Conservation (phyloP, 2,888 invertebrate genomes). For the Drosophila prostipennis region DNA sequence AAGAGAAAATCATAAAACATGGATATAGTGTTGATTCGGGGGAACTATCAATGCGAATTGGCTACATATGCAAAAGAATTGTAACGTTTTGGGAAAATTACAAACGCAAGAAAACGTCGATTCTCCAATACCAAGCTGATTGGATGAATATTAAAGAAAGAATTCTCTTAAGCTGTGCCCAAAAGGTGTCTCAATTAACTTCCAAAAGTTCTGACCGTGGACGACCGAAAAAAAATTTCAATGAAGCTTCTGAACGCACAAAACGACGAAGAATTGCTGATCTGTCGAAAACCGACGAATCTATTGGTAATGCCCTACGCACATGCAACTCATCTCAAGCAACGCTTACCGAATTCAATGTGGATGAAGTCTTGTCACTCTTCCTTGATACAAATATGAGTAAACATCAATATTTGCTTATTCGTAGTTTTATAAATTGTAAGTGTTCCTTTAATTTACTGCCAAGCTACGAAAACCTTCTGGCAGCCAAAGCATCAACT, state of each 20-base stretch:
- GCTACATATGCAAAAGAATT: not conserved
- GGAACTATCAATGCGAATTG: not conserved
- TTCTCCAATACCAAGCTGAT: conserved; percentile 11
- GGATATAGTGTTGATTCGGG: not conserved
- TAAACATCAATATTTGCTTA: conserved; percentile 22
- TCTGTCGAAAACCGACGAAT: not conserved
- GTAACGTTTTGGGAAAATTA: conserved; percentile 8
- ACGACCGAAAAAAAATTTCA: too few species aligned
- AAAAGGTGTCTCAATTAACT: too few species aligned
- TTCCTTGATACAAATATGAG: conserved; percentile 2
- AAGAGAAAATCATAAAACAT: not conserved
- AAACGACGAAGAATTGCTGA: not conserved
- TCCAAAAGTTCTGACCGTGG: too few species aligned
- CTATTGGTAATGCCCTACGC: not conserved
- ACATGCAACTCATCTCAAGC: conserved; percentile 11
- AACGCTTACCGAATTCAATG: conserved; percentile 9
- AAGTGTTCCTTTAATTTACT: conserved; percentile 7
- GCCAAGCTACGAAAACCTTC: conserved; percentile 13
- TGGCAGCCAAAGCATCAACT: not conserved
- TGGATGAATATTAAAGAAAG: not conserved
- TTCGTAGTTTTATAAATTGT: conserved; percentile 8
- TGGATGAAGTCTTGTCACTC: conserved; percentile 5
- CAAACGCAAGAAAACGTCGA: conserved; percentile 7
- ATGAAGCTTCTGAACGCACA: not conserved
- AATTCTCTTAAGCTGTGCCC: not conserved